Base-by-base conservation (phyloP, 92 coral and sea anemone genomes). In the Siderastrea radians region DNA sequence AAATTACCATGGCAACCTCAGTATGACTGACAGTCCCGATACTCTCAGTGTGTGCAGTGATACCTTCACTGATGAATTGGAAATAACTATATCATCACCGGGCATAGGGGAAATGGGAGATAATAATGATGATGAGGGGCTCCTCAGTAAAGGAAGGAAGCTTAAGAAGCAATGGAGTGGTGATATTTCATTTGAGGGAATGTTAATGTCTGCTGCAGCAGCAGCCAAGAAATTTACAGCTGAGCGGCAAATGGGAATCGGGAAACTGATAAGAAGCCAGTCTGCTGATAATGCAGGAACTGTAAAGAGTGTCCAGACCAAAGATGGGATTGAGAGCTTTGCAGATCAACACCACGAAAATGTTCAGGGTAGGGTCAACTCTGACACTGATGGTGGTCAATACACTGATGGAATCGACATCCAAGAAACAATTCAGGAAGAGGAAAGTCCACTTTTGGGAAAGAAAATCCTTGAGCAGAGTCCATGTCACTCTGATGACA, bases 151-250 rank as follows among this genome's bases (percentile, higher is more conserved):
- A 60, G 64, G 70, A 7, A 62, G 49, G 66, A 74, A 38, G 60
- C 12, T 72, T 8, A 75, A 67, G 67, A 87, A 74, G 60, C 78
- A 80, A 10, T 48, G 83, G 55, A 79, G 92, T 50, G 72, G 51
- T 5, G 95, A 95, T 12, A 74, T 95, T 43, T 93, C 98, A 0
- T 49, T 95, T 11, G 98, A 95, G 64, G 88, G 87, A 49, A 92
- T 92, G 74, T 86, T 95, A 43, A 78, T 95, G 51, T 81, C 98
- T 12, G 98, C 93, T 3, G 98, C 98, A 44, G 96, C 92, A 8
- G 89, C 90, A 61, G 98, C 98, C 57, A 93, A 95, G 79, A 91
- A 81, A 47, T 93, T 93, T 82, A 80, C 87, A 8, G 80, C 80
- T 10, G 96, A 93, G 52, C 79, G 93, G 54, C 88, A 86, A 43